These are phyloP conservation scores for Botia kubotai DNA, from an alignment of 2,797 vertebrate species.

Conservation along the genomic window DNA sequence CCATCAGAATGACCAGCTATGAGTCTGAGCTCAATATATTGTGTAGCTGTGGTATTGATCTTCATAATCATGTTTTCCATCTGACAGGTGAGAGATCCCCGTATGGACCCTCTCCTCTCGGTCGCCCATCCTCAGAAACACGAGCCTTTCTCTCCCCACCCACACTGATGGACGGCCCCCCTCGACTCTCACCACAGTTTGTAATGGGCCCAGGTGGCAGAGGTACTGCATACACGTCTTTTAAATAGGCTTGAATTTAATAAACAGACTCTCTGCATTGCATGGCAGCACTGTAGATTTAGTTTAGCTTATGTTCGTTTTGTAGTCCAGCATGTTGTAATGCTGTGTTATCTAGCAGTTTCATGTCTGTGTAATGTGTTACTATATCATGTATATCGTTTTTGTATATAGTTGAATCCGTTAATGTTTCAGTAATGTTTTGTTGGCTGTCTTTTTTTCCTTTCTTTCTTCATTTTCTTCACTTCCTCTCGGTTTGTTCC, in stretches of 20 bases:
- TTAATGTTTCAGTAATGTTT: conserved; percentile 51
- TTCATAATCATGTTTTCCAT: background rate
- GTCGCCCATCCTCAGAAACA: conserved; percentile 90
- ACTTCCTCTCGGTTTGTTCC: background rate
- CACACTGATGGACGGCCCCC: conserved; percentile 91
- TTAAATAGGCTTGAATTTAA: too few relatives aligned
- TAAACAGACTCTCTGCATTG: background rate
- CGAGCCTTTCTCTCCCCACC: conserved; percentile 94
- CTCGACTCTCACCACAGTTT: conserved; percentile 91
- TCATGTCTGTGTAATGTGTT: background rate
- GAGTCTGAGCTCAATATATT: background rate
- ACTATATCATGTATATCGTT: background rate
- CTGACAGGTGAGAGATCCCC: conserved; percentile 89
- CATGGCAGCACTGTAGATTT: background rate
- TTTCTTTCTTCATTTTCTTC: background rate
- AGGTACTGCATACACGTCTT: conserved; percentile 73
- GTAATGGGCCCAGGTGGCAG: conserved; percentile 82
- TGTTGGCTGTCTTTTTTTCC: conserved; percentile 46
- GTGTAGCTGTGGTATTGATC: background rate
- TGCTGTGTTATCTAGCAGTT: background rate
- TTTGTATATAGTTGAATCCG: background rate
- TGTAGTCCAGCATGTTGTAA: background rate
- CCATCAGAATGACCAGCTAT: too few relatives aligned
- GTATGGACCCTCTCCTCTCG: conserved; percentile 89
- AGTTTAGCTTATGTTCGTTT: background rate